Conservation (phyloP, 1,140 invertebrate species). For the Eubasilissa regina region DNA sequence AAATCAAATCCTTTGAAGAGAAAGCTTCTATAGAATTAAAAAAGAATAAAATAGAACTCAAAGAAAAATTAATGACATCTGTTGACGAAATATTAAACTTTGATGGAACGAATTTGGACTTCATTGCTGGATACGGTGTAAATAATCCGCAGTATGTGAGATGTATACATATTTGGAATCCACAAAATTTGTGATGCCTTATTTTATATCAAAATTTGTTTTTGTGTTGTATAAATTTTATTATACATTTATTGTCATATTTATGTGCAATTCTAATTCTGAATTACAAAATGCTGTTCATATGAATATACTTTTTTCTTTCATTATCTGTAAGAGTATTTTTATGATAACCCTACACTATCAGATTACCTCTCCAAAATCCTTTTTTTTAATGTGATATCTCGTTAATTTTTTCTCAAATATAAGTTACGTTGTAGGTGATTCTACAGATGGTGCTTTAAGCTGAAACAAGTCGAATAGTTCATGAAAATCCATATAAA, state of each 20-base stretch:
- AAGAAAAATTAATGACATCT: slow-evolving; percentile 47
- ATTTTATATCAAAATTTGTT: neutral
- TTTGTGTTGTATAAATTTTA: neutral
- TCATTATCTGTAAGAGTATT: too few species aligned
- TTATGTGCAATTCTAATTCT: too few species aligned
- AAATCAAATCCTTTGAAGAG: slow-evolving; percentile 31
- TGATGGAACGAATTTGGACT: slow-evolving; percentile 57
- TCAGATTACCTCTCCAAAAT: too few species aligned
- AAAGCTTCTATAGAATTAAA: slow-evolving; percentile 39
- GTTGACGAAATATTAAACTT: slow-evolving; percentile 47
- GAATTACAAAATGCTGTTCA: too few species aligned
- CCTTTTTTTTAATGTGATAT: too few species aligned
- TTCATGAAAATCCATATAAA: too few species aligned
- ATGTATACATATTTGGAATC: slow-evolving; percentile 56
- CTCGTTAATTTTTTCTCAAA: too few species aligned
- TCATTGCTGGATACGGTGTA: slow-evolving; percentile 53
- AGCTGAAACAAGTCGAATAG: too few species aligned
- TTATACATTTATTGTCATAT: neutral
- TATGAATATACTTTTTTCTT: too few species aligned
- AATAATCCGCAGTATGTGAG: slow-evolving; percentile 46
- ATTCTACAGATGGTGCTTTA: too few species aligned
- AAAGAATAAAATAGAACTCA: slow-evolving; percentile 46
- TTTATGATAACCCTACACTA: too few species aligned
- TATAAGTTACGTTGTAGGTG: too few species aligned
- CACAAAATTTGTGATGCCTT: slow-evolving; percentile 14